Conservation (phyloP, 1,140 invertebrate species). For the Drosophila grimshawi region DNA sequence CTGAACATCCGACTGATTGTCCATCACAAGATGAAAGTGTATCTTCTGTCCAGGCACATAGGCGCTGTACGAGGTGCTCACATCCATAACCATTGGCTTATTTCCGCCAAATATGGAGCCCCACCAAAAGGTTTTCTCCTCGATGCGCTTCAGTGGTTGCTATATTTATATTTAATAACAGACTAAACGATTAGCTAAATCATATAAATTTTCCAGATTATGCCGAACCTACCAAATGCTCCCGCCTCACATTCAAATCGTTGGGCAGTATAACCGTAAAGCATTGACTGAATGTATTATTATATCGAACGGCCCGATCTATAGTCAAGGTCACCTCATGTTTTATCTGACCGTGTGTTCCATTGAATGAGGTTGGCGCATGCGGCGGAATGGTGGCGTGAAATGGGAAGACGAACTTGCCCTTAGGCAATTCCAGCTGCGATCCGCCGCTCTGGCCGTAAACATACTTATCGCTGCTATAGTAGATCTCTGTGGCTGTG, state of each 20-base stretch:
- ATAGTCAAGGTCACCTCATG: conserved; percentile 89
- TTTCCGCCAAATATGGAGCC: conserved; percentile 73
- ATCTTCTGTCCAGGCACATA: conserved; percentile 81
- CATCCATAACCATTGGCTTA: conserved; percentile 76
- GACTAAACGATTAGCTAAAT: conserved; percentile 72
- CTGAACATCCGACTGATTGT: conserved; percentile 85
- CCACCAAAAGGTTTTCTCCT: conserved; percentile 81
- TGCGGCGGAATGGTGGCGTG: conserved; percentile 86
- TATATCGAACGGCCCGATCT: conserved; percentile 91
- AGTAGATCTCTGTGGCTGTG: conserved; percentile 69
- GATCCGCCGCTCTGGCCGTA: conserved; percentile 83
- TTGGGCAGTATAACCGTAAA: conserved; percentile 90
- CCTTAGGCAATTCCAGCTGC: conserved; percentile 86
- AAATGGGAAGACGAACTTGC: conserved; percentile 87
- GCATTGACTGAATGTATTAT: conserved; percentile 89
- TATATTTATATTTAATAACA: conserved; percentile 73
- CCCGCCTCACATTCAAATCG: conserved; percentile 88
- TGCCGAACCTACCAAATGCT: conserved; percentile 50
- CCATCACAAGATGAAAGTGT: conserved; percentile 67
- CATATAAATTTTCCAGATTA: conserved; percentile 46
- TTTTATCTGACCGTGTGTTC: conserved; percentile 88
- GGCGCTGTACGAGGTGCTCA: conserved; percentile 67
- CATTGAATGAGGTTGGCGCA: conserved; percentile 90
- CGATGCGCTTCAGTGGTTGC: conserved; percentile 72
- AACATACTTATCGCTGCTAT: conserved; percentile 71